Conservation (phyloP, 2,113 vertebrate genomes). For the Microcebus griseorufus region DNA sequence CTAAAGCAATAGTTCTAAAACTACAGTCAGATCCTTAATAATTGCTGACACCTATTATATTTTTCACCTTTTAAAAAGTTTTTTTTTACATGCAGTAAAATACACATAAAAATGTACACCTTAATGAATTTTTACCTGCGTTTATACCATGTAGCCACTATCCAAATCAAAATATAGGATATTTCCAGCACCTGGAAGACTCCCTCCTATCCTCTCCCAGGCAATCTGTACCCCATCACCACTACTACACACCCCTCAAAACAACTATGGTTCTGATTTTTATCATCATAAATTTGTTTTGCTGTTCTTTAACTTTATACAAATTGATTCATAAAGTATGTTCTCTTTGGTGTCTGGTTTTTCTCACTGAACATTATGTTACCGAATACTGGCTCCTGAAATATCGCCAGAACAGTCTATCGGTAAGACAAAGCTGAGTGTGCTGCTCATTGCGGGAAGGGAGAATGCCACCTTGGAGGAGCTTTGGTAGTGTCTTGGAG, state of each 20-base stretch:
- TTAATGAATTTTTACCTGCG: background rate
- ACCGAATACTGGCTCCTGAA: background rate
- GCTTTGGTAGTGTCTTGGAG: background rate
- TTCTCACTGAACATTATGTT: background rate
- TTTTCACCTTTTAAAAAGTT: background rate
- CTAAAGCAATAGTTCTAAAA: background rate
- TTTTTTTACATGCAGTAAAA: background rate
- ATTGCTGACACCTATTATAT: background rate
- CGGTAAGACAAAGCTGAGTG: background rate
- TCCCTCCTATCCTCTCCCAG: background rate
- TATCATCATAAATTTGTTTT: background rate
- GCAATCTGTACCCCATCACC: rapidly evolving
- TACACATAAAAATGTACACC: background rate
- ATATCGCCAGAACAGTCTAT: background rate
- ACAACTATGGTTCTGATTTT: background rate
- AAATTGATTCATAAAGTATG: background rate
- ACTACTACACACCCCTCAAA: rapidly evolving
- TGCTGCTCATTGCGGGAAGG: background rate
- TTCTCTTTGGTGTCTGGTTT: background rate
- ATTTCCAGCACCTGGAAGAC: background rate
- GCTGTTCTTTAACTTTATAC: background rate
- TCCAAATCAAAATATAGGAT: background rate
- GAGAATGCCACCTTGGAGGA: background rate
- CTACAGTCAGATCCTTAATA: background rate
- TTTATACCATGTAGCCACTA: background rate